Base-by-base conservation (phyloP, 2,113 vertebrate genomes). In the Patagioenas fasciata region DNA sequence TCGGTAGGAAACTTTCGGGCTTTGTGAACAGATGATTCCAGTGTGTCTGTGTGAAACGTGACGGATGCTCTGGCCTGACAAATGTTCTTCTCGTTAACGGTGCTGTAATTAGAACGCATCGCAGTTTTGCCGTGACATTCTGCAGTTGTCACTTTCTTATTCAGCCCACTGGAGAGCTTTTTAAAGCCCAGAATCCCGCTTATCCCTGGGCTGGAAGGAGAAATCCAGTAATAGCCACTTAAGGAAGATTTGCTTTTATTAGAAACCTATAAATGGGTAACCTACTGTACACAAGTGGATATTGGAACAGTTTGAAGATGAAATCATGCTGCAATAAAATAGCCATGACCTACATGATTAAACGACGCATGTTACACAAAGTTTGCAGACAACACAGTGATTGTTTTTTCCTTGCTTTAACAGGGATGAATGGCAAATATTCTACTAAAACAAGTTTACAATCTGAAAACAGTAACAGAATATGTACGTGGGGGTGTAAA, bases 221-320 rank as follows among this genome's bases (percentile, higher is more conserved):
- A 96, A 96, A 97, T 88, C 93, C 95, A 91, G 91, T 66, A 96
- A 88, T 23, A 97, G 93, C 86, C 95, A 93, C 92, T 95, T 89
- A 94, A 90, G 86, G 94, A 66, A 93, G 90, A 94, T 96, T 96
- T 96, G 88, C 95, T 97, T 96, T 96, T 95, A 95, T 95, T 97
- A 96, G 95, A 93, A 93, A 89, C 89, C 74, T 94, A 58, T 92
- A 92, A 89, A 88, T 87, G 95, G 94, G 80, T 62, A 93, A 80
- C 91, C 80, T 91, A 71, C 88, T 87, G 93, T 84, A 84, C 95
- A 69, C 85, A 47, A 88, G 95, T 84, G 90, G 88, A 31, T 77
- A 25, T 11, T 60, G 78, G 90, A 85, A 96, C 95, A 67, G 84
- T 94, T 91, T 25, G 94, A 34, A 89, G 87, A 32, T 97, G 97